Conservation (phyloP, 2,113 vertebrate species). For the Ranitomeya imitator region DNA sequence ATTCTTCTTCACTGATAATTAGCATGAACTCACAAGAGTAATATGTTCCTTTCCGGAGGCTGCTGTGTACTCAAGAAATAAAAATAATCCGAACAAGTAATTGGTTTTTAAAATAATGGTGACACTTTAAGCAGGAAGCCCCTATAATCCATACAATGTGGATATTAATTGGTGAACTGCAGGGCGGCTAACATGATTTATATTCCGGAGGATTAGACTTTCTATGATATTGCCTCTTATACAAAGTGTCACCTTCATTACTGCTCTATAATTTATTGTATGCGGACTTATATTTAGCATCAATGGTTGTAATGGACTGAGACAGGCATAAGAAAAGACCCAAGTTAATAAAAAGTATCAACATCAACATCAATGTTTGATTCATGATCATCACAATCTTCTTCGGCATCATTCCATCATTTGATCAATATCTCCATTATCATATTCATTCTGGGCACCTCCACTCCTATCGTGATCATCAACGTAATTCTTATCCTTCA, state of each 20-base stretch:
- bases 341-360: too few species aligned
- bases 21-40: conserved; percentile 32
- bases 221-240: neutral
- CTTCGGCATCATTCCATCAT: too few species aligned
- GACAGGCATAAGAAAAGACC: neutral
- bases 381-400: neutral
- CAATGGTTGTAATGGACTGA: neutral
- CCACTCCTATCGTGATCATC: neutral
- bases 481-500: neutral
- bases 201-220: neutral
- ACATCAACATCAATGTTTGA: too few species aligned
- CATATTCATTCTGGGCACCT: neutral
- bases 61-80: conserved; percentile 9
- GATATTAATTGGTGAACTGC: conserved; percentile 4
- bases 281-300: neutral
- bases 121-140: neutral
- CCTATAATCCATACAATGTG: neutral
- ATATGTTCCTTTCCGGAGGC: conserved; percentile 19
- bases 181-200: neutral
- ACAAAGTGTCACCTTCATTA: neutral
- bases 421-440: neutral
- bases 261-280: neutral
- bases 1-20: conserved; percentile 37
- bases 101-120: conserved; percentile 42
- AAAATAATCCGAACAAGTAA: conserved; percentile 36